phyloP scores from a whole-genome alignment of 2,888 invertebrate genomes.

The Sabatieria punctata region DNA sequence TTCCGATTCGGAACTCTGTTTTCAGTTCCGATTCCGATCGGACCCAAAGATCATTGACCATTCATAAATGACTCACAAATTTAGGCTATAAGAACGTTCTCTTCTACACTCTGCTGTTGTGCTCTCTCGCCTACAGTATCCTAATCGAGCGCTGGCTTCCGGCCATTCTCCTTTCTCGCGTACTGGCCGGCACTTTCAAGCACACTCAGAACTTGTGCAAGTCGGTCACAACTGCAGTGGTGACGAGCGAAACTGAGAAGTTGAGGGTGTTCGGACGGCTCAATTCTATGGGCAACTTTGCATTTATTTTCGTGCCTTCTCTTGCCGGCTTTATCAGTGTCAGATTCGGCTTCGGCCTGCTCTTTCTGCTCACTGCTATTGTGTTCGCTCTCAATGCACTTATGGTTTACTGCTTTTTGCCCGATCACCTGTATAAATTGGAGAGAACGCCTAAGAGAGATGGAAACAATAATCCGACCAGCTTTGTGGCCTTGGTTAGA shows the following conservation, averaged over 20 bases:
- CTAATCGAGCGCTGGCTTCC: neutral
- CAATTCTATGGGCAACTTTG: constrained; percentile 11
- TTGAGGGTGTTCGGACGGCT: constrained; percentile 7
- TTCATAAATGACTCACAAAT: too few species aligned
- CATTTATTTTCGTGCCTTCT: constrained; percentile 9
- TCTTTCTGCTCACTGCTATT: constrained; percentile 1
- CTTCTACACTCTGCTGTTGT: neutral
- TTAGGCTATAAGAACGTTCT: neutral
- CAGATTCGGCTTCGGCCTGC: constrained; percentile 3
- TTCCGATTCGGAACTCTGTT: too few species aligned
- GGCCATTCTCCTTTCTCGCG: constrained; percentile 5
- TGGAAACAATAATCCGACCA: neutral
- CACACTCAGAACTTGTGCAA: constrained; percentile 12
- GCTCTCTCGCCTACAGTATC: constrained; percentile 6
- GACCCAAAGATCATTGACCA: too few species aligned
- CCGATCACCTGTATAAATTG: neutral
- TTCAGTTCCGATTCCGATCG: too few species aligned
- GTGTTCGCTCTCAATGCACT: constrained; percentile 5
- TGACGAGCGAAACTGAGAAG: neutral
- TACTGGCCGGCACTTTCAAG: constrained; percentile 12
- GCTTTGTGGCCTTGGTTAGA: neutral
- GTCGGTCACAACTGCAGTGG: constrained; percentile 4
- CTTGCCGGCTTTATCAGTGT: constrained; percentile 4
- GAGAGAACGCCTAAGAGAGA: neutral
- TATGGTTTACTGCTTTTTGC: neutral